Evolutionary conservation across 35 echinoderm and acorn worm species (phyloP).

Genomic region (Eucidaris tribuloides): DNA sequence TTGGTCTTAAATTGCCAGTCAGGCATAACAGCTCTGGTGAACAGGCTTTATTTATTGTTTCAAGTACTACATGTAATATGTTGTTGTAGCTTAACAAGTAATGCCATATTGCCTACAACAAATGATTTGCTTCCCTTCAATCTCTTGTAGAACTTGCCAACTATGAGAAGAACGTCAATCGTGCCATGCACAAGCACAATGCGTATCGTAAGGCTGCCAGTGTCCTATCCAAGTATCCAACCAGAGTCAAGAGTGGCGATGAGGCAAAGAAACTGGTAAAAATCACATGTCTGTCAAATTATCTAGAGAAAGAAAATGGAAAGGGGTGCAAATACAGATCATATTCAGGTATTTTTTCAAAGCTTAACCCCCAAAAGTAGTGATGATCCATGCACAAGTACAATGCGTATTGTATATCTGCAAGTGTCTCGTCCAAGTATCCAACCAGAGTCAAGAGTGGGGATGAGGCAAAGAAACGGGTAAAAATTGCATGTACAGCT

Average conservation of each 20-base stretch:
- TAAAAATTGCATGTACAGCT: constrained; percentile 22
- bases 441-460: constrained; percentile 74
- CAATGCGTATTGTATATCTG: constrained; percentile 93
- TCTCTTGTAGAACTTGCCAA: constrained; percentile 77
- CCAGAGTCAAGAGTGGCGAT: constrained; percentile 62
- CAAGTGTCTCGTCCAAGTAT: constrained; percentile 84
- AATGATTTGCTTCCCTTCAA: not conserved
- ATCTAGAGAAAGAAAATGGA: not conserved
- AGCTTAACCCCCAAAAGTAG: not conserved
- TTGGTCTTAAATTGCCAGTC: not conserved
- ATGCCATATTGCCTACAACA: not conserved
- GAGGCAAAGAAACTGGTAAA: constrained; percentile 97
- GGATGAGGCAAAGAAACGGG: constrained; percentile 91
- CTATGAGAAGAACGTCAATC: constrained; percentile 97
- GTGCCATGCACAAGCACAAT: constrained; percentile 95
- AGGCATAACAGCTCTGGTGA: not conserved
- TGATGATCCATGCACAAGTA: constrained; percentile 17
- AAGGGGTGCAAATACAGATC: too few relatives aligned
- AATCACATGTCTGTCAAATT: not conserved
- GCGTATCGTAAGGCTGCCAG: constrained; percentile 95
- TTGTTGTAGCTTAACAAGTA: too few relatives aligned
- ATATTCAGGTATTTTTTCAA: not conserved
- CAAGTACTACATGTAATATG: too few relatives aligned
- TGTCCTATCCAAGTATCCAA: constrained; percentile 80
- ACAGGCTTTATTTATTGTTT: not conserved